A percentile compares a stretch with the other conserved stretches of the same genome.
Conservation (phyloP, 2,797 vertebrate species). For the Liparis tanakae region DNA sequence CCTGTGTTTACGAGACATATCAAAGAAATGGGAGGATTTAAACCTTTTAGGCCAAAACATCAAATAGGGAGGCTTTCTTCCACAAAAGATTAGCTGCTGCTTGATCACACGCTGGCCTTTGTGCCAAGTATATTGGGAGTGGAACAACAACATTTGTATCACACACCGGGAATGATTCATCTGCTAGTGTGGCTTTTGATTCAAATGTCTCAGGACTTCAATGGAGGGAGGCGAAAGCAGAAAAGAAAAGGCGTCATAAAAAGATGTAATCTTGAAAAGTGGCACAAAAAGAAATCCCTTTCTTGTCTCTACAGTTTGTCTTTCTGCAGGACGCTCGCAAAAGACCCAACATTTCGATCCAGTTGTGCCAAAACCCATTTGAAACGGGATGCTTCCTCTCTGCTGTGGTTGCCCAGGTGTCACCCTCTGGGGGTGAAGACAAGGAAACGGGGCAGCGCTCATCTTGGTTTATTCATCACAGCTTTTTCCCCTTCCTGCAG, state of each 20-base stretch:
- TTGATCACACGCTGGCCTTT: conserved; percentile 59
- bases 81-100: conserved; percentile 72
- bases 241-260: neutral
- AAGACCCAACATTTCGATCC: neutral
- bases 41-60: conserved; percentile 60
- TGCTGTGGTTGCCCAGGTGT: neutral
- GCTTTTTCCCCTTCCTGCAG: conserved; percentile 49
- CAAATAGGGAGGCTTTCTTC: conserved; percentile 51
- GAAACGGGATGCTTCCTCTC: neutral
- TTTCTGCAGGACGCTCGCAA: conserved; percentile 9
- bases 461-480: conserved; percentile 51
- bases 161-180: conserved; percentile 46
- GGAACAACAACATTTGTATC: conserved; percentile 54
- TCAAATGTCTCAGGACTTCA: conserved; percentile 37
- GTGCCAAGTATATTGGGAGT: conserved; percentile 61
- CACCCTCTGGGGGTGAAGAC: conserved; percentile 30
- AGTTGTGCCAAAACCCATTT: conserved; percentile 16
- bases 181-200: conserved; percentile 26
- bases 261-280: neutral
- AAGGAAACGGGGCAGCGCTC: conserved; percentile 29
- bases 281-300: neutral
- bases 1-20: conserved; percentile 59
- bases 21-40: conserved; percentile 62
- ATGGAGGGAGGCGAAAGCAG: conserved; percentile 24
- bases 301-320: neutral